Base-by-base conservation (phyloP, 2,888 invertebrate species). In the Ennomos fuscantarius region DNA sequence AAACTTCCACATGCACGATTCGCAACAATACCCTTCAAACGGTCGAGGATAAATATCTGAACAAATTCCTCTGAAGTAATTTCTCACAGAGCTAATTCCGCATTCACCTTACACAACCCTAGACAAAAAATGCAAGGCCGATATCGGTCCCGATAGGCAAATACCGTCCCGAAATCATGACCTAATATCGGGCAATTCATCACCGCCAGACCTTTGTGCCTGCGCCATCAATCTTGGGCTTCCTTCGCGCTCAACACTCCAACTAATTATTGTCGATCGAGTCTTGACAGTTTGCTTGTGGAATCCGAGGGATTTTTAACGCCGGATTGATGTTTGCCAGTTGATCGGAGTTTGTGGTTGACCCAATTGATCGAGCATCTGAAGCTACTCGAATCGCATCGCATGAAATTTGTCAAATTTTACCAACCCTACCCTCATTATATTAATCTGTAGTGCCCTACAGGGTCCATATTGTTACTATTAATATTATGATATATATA, bases 181-280 rank as follows among this genome's bases (percentile, higher is more conserved):
- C 88, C 89, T 89, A 87, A 89, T 88, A 89, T 88, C 79, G 79
- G 74, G 88, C 84, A 87, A 90, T 91, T 89, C 88, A 90, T 91
- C 91, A 91, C 89, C 80, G 88, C 84, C 87, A 89, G 84, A 87
- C 89, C 89, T 88, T 85, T 85, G 87, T 86, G 85, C 81, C 78
- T 72, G 59, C 66, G 76, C 82, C 87, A 91, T 91, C 91, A 91
- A 91, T 91, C 91, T 90, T 87, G 78, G 73, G 82, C 79, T 85
- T 85, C 83, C 84, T 86, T 68, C 82, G 74, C 82, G 84, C 84
- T 87, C 84, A 86, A 87, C 84, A 88, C 82, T 87, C 80, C 83
- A 81, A 88, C 89, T 89, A 89, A 89, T 89, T 89, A 88, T 85
- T 86, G 87, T 82, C 79, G 83, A 87, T 86, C 81, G 84, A 73